Conservation (phyloP, 2,888 invertebrate genomes). For the Lochmaea capreae region DNA sequence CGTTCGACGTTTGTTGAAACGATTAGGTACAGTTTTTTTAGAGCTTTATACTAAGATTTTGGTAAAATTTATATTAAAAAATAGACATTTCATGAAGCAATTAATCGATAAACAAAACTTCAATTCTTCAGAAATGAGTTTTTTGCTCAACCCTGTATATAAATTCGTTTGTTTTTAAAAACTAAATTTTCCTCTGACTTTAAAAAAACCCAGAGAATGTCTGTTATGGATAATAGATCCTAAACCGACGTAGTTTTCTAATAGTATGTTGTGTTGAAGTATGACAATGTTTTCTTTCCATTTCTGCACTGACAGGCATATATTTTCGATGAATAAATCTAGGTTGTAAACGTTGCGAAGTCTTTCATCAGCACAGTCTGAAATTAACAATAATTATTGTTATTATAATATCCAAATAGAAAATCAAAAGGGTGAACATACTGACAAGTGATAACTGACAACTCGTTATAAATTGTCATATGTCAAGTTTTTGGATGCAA, state of each 20-base stretch:
- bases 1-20: not conserved
- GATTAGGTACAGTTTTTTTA: not conserved
- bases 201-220: constrained; percentile 86
- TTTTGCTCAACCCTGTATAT: constrained; percentile 11
- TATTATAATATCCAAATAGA: too few species aligned
- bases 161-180: constrained; percentile 68
- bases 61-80: not conserved
- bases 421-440: too few species aligned
- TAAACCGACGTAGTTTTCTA: constrained; percentile 84
- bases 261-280: constrained; percentile 76
- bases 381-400: constrained; percentile 38
- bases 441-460: too few species aligned
- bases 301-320: constrained; percentile 69
- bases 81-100: not conserved
- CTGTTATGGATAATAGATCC: constrained; percentile 86
- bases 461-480: too few species aligned
- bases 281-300: constrained; percentile 65
- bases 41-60: not conserved
- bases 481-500: too few species aligned
- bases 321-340: constrained; percentile 71
- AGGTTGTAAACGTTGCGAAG: constrained; percentile 68
- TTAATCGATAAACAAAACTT: not conserved
- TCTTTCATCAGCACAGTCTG: constrained; percentile 59
- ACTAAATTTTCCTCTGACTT: constrained; percentile 87
- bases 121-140: not conserved